These are phyloP conservation scores for Drosophila santomea DNA, from an alignment of 1,140 invertebrate genomes.

Conservation along the genomic window DNA sequence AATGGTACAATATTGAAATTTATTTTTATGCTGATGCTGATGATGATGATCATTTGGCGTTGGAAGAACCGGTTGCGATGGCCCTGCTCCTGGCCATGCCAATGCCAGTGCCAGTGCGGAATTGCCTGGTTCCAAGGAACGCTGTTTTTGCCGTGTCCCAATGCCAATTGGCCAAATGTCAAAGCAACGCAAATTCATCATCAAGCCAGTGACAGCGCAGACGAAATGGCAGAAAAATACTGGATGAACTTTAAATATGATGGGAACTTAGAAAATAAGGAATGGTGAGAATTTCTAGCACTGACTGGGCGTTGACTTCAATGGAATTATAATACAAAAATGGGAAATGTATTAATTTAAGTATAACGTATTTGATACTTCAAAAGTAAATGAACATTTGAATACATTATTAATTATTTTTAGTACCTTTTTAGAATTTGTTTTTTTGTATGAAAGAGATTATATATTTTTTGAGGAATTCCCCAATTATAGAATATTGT, in stretches of 20 bases:
- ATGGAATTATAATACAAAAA: too few species aligned
- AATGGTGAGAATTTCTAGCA: background rate
- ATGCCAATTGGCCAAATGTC: slow-evolving; percentile 68
- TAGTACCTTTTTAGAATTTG: too few species aligned
- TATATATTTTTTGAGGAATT: too few species aligned
- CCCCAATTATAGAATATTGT: too few species aligned
- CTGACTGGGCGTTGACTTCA: too few species aligned
- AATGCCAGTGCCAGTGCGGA: slow-evolving; percentile 10
- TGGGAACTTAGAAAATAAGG: slow-evolving; percentile 4
- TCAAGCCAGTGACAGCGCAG: slow-evolving; percentile 41
- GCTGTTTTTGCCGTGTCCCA: slow-evolving; percentile 15
- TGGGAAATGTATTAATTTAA: too few species aligned
- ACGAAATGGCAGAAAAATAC: slow-evolving; percentile 13
- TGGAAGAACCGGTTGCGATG: slow-evolving; percentile 51
- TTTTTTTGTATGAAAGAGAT: too few species aligned
- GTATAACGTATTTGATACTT: too few species aligned
- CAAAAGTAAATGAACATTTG: too few species aligned
- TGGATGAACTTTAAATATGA: slow-evolving; percentile 35
- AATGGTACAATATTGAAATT: slow-evolving; percentile 79
- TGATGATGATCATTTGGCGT: slow-evolving; percentile 56
- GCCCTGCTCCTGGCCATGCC: slow-evolving; percentile 38
- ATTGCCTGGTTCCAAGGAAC: slow-evolving; percentile 19
- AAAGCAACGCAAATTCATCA: slow-evolving; percentile 59
- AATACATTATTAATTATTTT: too few species aligned
- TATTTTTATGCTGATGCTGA: slow-evolving; percentile 68